These are phyloP conservation scores for Pristionchus arcanus DNA, from an alignment of 2,888 invertebrate species.

Conservation along the genomic window DNA sequence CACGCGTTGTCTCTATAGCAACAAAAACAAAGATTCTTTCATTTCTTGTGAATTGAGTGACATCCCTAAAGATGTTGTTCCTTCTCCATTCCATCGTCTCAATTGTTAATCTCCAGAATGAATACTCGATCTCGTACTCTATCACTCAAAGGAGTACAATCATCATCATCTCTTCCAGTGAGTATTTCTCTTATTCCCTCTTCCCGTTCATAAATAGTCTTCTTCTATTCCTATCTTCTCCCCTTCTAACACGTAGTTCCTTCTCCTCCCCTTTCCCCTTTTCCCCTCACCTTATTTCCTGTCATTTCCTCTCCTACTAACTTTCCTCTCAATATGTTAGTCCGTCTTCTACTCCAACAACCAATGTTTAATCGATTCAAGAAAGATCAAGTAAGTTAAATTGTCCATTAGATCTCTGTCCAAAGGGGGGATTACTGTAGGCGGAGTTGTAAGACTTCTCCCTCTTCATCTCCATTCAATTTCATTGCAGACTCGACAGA, in stretches of 20 bases:
- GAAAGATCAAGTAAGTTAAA: background rate
- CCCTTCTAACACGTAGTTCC: slow-evolving; percentile 49
- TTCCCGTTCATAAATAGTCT: slow-evolving; percentile 3
- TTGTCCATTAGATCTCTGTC: background rate
- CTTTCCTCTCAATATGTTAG: slow-evolving; percentile 13
- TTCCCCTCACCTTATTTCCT: slow-evolving; percentile 24
- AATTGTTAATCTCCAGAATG: background rate
- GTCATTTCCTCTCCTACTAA: slow-evolving; percentile 19
- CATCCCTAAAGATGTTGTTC: background rate
- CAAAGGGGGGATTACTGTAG: background rate
- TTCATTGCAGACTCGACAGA: slow-evolving; percentile 24
- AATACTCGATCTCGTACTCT: slow-evolving; percentile 38
- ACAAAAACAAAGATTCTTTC: slow-evolving; percentile 30
- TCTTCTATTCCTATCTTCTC: background rate
- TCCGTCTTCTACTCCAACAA: slow-evolving; percentile 9
- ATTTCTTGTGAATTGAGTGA: background rate
- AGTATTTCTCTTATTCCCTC: background rate
- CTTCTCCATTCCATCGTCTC: background rate
- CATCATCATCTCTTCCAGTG: slow-evolving; percentile 23
- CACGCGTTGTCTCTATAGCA: slow-evolving; percentile 40
- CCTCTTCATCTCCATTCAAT: background rate
- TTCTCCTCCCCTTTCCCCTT: background rate
- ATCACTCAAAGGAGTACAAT: slow-evolving; percentile 12
- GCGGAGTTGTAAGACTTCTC: background rate
- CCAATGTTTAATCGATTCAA: slow-evolving; percentile 45